Conservation (phyloP, 1,140 invertebrate species). For the Anoplolepis gracilipes region DNA sequence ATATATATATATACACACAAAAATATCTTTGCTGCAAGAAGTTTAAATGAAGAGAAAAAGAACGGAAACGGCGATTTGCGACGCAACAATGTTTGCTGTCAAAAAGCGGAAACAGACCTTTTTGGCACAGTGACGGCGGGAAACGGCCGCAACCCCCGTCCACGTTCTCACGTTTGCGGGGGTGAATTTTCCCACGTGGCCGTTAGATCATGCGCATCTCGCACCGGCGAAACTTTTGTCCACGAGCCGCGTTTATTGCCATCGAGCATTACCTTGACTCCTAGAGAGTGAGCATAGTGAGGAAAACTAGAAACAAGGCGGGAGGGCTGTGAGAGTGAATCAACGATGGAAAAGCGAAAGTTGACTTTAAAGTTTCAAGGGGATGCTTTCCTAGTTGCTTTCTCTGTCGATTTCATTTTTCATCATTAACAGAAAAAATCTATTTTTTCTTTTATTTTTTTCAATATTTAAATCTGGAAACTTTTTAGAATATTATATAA, state of each 20-base stretch:
- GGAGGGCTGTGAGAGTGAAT: conserved; percentile 34
- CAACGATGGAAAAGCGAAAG: conserved; percentile 80
- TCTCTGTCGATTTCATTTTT: conserved; percentile 17
- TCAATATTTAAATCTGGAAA: background rate
- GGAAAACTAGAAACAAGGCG: conserved; percentile 62
- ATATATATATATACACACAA: background rate
- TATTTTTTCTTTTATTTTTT: background rate
- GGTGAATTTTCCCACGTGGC: conserved; percentile 82
- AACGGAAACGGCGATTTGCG: background rate
- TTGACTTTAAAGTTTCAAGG: conserved; percentile 83
- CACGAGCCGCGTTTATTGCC: conserved; percentile 78
- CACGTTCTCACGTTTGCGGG: conserved; percentile 62
- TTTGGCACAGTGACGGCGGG: background rate
- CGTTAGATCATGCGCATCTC: conserved; percentile 80
- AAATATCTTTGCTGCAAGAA: background rate
- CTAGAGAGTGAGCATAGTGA: conserved; percentile 64
- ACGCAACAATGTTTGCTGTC: background rate
- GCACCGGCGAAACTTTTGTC: conserved; percentile 77
- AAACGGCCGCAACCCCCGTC: conserved; percentile 45
- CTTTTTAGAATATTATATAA: background rate
- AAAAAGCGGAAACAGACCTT: conserved; percentile 25
- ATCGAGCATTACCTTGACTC: conserved; percentile 80
- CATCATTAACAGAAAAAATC: background rate
- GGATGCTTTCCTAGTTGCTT: conserved; percentile 68
- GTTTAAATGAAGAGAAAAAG: no score